Percentiles rank a stretch among this genome's conserved stretches.
phyloP scores from a whole-genome alignment of 2,797 vertebrate genomes.

The Esox masquinongy region DNA sequence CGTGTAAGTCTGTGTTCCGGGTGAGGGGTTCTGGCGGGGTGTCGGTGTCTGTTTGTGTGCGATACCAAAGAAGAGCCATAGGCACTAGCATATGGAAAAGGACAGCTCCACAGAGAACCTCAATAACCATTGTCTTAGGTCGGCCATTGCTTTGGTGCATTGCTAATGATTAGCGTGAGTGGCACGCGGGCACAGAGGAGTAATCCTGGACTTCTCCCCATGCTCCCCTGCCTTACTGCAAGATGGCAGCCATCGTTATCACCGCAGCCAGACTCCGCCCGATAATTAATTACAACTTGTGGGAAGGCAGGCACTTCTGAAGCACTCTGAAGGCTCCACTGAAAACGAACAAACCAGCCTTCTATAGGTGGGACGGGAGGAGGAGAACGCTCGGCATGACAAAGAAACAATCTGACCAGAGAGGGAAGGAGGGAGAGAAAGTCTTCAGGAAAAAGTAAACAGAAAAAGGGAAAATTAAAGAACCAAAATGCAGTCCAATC shows the following conservation, averaged over 20 bases:
- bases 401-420: constrained; percentile 21
- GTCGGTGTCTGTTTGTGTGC: constrained; percentile 61
- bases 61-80: constrained; percentile 67
- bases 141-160: constrained; percentile 56
- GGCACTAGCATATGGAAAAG: constrained; percentile 46
- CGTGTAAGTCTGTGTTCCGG: constrained; percentile 2
- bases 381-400: not conserved
- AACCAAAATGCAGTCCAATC: constrained; percentile 16
- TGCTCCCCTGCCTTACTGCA: constrained; percentile 26
- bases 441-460: not conserved
- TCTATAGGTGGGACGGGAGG: not conserved
- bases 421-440: not conserved
- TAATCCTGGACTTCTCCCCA: constrained; percentile 71
- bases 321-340: constrained; percentile 61
- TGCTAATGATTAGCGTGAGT: constrained; percentile 61
- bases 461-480: constrained; percentile 31
- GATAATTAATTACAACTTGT: constrained; percentile 77
- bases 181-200: constrained; percentile 64
- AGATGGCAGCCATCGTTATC: constrained; percentile 69
- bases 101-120: constrained; percentile 64
- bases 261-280: constrained; percentile 63
- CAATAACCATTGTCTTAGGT: constrained; percentile 52
- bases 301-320: constrained; percentile 61
- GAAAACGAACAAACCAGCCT: constrained; percentile 62
- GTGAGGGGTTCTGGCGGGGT: constrained; percentile 19